Evolutionary conservation across 1,140 invertebrate genomes (phyloP).

Genomic region (Caligus rogercresseyi): DNA sequence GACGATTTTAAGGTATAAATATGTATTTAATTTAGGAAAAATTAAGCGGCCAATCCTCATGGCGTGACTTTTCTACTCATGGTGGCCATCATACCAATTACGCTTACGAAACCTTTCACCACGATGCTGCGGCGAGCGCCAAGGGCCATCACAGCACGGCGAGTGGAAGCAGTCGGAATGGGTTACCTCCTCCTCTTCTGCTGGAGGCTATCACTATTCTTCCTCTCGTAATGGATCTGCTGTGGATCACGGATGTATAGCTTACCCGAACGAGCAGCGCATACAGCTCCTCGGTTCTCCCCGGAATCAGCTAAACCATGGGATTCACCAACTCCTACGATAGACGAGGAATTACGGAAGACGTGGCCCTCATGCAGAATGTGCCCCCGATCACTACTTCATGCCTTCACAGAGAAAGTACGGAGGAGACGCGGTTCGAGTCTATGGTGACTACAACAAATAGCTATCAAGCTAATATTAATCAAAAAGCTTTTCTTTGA

Average conservation of each 20-base stretch:
- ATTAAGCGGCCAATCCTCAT: slow-evolving; percentile 41
- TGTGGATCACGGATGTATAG: slow-evolving; percentile 14
- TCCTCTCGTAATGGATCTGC: slow-evolving; percentile 32
- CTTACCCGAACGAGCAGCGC: slow-evolving; percentile 15
- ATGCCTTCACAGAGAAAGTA: slow-evolving; percentile 84
- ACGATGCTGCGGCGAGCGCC: slow-evolving; percentile 42
- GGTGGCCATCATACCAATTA: slow-evolving; percentile 54
- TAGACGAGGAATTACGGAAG: slow-evolving; percentile 23
- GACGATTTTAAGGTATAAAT: no score
- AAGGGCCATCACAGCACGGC: slow-evolving; percentile 20
- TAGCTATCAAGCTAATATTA: no score
- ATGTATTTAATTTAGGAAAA: no score
- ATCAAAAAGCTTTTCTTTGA: no score
- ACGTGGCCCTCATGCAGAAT: slow-evolving; percentile 25
- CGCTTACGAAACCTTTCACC: slow-evolving; percentile 62
- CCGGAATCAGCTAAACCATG: background rate
- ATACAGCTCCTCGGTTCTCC: background rate
- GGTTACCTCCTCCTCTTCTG: slow-evolving; percentile 23
- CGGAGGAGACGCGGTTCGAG: slow-evolving; percentile 73
- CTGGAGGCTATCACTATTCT: slow-evolving; percentile 23
- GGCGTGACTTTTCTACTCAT: slow-evolving; percentile 50
- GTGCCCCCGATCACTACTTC: slow-evolving; percentile 74
- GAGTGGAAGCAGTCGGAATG: slow-evolving; percentile 28
- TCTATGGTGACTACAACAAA: slow-evolving; percentile 64
- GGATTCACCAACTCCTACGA: slow-evolving; percentile 17